Evolutionary conservation across 2,113 vertebrate species (phyloP).

Genomic region (Spheniscus mendiculus): DNA sequence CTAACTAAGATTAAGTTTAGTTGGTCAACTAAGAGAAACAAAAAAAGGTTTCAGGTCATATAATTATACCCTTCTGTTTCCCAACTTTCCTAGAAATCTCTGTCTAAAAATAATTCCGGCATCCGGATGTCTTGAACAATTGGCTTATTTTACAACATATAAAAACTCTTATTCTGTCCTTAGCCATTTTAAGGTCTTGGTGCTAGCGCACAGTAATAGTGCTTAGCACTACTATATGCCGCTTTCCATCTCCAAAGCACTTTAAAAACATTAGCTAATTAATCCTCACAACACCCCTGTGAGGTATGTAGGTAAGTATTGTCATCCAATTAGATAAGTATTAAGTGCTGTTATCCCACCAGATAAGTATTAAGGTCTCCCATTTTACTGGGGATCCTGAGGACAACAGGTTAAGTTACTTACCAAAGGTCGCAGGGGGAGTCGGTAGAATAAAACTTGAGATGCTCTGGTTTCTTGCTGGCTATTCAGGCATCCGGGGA

Average conservation of each 20-base stretch:
- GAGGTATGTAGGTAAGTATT: constrained; percentile 76
- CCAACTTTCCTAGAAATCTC: constrained; percentile 53
- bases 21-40: neutral
- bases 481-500: neutral
- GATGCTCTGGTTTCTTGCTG: constrained; percentile 24
- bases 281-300: constrained; percentile 72
- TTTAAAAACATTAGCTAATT: constrained; percentile 74
- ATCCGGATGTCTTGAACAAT: constrained; percentile 18
- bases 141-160: constrained; percentile 39
- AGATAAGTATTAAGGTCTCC: constrained; percentile 71
- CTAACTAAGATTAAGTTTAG: constrained; percentile 5
- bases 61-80: constrained; percentile 29
- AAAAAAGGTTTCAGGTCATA: constrained; percentile 19
- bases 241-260: constrained; percentile 64
- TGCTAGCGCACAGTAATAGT: neutral
- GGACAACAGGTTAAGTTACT: constrained; percentile 72
- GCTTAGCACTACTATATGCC: constrained; percentile 44
- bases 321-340: constrained; percentile 73
- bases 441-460: constrained; percentile 27
- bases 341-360: constrained; percentile 68
- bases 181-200: constrained; percentile 2
- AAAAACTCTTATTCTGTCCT: constrained; percentile 21
- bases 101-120: constrained; percentile 24
- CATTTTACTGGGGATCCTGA: constrained; percentile 69
- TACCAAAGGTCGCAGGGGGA: constrained; percentile 59